Evolutionary conservation across 2,888 invertebrate species (phyloP), one percentile per base, ranked within the genome.

Genomic region (Lepidocyrtoides sp.): DNA sequence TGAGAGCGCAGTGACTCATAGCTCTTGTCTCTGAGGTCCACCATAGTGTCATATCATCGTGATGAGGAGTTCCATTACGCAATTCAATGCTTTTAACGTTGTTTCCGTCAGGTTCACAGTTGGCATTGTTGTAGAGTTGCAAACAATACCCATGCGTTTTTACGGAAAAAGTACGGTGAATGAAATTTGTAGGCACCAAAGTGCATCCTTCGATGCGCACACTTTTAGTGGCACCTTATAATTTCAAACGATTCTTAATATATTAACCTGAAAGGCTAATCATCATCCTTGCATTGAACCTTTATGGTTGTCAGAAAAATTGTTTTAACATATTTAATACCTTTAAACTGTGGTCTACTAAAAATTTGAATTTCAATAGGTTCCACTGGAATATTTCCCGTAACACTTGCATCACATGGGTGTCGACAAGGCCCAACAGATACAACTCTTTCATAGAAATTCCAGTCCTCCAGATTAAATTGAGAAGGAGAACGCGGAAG

Each of bases 1-100:
- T 82, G 20, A 63, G 23, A 7, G n/a, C 7, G 32, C 82, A 82
- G 82, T 82, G 82, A 26, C 82, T 82, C 0, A 82, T 41, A 23
- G 82, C 36, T 7, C 3, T 7, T 14, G 63, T 12, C 0, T 20
- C 41, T 0, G 3, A n/a, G 26, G 63, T 63, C 5, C 1, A 7
- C 82, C 82, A 82, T 7, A 1, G 5, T 14, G 29, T 14, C 7
- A 82, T 4, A 23, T 60, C 23, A 41, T 44, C 14, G n/a, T 82
- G 82, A 8, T 10, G 29, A 2, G 82, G 82, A 20, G 63, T 63
- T 1, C 44, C 63, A 1, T 10, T 2, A 41, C 82, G 36, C 20
- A 82, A n/a, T 32, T 82, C 82, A 23, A 82, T 82, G 3, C 63
- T 14, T n/a, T 63, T 57, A 4, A 10, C 14, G 8, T 20, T 14